Evolutionary conservation across 2,797 vertebrate genomes (phyloP).

Genomic region (Sebastes matsubarae): DNA sequence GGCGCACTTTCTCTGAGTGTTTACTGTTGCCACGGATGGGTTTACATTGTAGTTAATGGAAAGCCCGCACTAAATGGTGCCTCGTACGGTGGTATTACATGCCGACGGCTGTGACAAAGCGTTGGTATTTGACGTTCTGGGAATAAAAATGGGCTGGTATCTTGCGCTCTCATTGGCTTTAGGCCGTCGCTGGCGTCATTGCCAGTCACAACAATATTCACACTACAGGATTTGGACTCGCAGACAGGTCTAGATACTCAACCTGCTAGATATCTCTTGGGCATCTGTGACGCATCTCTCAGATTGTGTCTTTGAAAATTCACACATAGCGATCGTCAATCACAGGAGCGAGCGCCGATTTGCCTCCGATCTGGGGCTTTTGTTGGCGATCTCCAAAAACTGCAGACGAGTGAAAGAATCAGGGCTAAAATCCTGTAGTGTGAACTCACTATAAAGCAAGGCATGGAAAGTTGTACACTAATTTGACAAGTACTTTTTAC

Average conservation of each 20-base stretch:
- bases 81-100: too few species aligned
- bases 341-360: background rate
- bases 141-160: too few species aligned
- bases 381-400: background rate
- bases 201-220: background rate
- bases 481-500: conserved; percentile 57
- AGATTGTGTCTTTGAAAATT: too few species aligned
- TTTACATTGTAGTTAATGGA: too few species aligned
- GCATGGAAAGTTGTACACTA: conserved; percentile 27
- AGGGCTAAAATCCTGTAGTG: background rate
- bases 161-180: background rate
- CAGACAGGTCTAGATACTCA: background rate
- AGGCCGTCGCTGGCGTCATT: background rate
- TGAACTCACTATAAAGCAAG: background rate
- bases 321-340: too few species aligned
- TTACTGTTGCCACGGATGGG: too few species aligned
- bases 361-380: background rate
- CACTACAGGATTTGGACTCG: background rate
- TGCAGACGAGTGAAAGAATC: background rate
- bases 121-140: too few species aligned
- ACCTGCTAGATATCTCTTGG: background rate
- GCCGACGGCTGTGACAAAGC: too few species aligned
- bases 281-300: too few species aligned
- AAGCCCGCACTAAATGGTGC: too few species aligned
- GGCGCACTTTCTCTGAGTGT: too few species aligned